These are phyloP conservation scores for Andricus grossulariae DNA, from an alignment of 1,140 invertebrate genomes.

Conservation along the genomic window DNA sequence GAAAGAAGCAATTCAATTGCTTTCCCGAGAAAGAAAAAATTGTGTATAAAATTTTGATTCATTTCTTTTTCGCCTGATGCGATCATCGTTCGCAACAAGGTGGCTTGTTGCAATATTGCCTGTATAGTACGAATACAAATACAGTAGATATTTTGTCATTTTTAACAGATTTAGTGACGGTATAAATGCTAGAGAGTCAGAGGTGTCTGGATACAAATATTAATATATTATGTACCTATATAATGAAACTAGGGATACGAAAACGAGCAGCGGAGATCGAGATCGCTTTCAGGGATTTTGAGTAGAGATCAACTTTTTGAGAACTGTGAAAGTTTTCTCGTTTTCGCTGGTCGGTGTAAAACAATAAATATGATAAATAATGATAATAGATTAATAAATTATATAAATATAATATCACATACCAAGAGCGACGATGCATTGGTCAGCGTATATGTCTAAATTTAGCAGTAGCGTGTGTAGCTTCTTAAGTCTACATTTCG, in stretches of 20 bases:
- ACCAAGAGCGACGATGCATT: conserved; percentile 70
- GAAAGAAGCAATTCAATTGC: conserved; percentile 43
- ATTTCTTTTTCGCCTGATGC: conserved; percentile 35
- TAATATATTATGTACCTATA: conserved; percentile 60
- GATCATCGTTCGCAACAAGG: conserved; percentile 39
- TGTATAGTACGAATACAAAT: conserved; percentile 60
- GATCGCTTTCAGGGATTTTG: conserved; percentile 35
- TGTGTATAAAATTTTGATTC: conserved; percentile 13
- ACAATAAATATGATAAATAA: conserved; percentile 60
- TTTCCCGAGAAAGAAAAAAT: neutral
- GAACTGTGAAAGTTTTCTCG: conserved; percentile 12
- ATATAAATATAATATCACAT: conserved; percentile 64
- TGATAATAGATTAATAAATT: conserved; percentile 67
- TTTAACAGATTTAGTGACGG: conserved; percentile 45
- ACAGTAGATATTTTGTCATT: conserved; percentile 56
- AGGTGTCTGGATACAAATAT: conserved; percentile 62
- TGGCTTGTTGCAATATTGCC: conserved; percentile 56
- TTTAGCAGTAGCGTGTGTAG: conserved; percentile 72
- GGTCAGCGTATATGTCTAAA: conserved; percentile 76
- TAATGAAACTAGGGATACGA: conserved; percentile 49
- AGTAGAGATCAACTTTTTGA: neutral
- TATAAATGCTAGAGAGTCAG: conserved; percentile 54
- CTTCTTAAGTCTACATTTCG: conserved; percentile 35
- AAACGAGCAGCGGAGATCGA: conserved; percentile 45
- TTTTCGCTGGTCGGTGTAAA: conserved; percentile 37